Evolutionary conservation across 2,888 invertebrate species (phyloP), one percentile per base, ranked within the genome.

Genomic region (Encarsia formosa): DNA sequence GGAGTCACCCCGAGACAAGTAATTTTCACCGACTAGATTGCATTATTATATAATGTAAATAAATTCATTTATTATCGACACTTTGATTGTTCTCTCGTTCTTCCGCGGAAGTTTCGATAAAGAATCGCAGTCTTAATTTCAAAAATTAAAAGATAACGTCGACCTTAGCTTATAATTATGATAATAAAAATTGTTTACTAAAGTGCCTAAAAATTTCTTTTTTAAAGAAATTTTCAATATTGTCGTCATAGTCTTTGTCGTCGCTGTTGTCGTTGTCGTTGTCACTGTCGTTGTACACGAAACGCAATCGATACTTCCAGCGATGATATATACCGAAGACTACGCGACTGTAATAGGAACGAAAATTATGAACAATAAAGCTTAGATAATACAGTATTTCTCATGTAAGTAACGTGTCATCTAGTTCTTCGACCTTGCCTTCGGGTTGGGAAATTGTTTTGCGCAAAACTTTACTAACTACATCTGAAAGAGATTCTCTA

Each of bases 361-460:
- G 42, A 50, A 50, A 56, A 38, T 56, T 48, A 9, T 44, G 44
- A 53, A 56, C 47, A 56, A 49, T 50, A 20, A 50, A 46, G 50
- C 48, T 29, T 53, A 26, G 32, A 38, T 40, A 48, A 45, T 48
- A 31, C 37, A 56, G 50, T 65, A 57, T 66, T 62, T 71, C 70
- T 89, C 86, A 91, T 75, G 87, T 86, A 75, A 91, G 80, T 70
- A 95, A 78, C 49, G 95, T 95, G 71, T 91, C 91, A 75, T 96
- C 96, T 58, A 95, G 81, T 71, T 95, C 91, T 69, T 94, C 93
- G 74, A 92, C 89, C 72, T 89, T 89, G 60, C 88, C 87, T 71
- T 90, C 88, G 16, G 87, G 80, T 67, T 87, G 87, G 31, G 82
- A 81, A 54, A 84, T 78, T 15, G 85, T 81, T 76, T 92, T 92